Base-by-base conservation (phyloP, 2,888 invertebrate species). In the Polydrusus tereticollis region DNA sequence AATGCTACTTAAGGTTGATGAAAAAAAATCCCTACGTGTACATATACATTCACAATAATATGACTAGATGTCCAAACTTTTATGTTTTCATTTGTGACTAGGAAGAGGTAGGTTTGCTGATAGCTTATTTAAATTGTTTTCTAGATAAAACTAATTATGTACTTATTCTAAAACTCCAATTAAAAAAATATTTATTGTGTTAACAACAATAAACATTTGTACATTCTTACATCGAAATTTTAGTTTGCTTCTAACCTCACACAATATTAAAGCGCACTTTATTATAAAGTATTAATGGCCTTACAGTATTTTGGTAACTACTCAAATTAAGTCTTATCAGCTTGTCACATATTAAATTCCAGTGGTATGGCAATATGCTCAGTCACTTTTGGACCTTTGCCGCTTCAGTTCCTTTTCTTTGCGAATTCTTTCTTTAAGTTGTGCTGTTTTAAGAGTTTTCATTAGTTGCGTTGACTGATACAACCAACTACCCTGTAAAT, bases 391-490 rank as follows among this genome's bases (percentile, higher is more conserved):
- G 41, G 73, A 41, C 66, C 74, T 77, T 41, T 41, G 41, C 45
- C 69, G 41, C 72, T 63, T 72, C 59, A 73, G 58, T 41, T 73
- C 58, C n/a, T 70, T 69, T 71, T 79, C 78, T 62, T 88, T 87
- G 70, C 89, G 86, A 73, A 88, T 87, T 85, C 90, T 76, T 50
- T 88, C 87, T 72, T 90, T 66, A 21, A 95, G 84, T 82, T 95
- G 95, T 0, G 95, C 94, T 78, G 90, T 90, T 86, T 95, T 95
- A 75, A 96, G 83, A 80, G 93, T 93, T 20, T 93, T 91, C 94
- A 96, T 95, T 79, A 96, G 87, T 84, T 94, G 93, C 60, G 95
- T 95, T 0, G 96, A 95, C 80, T 93, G 94, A 85, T 94, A 95
- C 67, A 97, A 86, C 96, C 96, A 97, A 76, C 94, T 93, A 65